Evolutionary conservation across 2,797 vertebrate genomes (phyloP).

Genomic region (Peromyscus melanophrys): DNA sequence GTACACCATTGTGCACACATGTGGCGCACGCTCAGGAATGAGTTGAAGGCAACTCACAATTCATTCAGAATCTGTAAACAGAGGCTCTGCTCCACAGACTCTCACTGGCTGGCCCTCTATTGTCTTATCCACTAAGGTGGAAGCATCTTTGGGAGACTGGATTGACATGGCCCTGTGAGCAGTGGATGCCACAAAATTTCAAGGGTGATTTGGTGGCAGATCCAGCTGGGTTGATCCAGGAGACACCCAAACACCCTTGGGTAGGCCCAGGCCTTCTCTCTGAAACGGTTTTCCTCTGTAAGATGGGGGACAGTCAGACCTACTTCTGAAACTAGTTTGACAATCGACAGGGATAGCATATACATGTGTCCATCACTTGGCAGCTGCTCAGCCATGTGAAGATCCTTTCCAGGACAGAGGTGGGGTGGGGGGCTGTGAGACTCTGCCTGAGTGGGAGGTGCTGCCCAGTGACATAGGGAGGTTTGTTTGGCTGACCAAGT

Average conservation of each 20-base stretch:
- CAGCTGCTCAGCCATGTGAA: not conserved
- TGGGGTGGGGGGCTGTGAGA: not conserved
- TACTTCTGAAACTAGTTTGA: not conserved
- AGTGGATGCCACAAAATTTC: not conserved
- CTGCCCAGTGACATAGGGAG: not conserved
- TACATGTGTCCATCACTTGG: not conserved
- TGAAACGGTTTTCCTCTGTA: not conserved
- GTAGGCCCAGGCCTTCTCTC: not conserved
- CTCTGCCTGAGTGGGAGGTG: not conserved
- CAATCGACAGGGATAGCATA: not conserved
- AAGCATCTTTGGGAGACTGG: not conserved
- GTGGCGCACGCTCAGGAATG: not conserved
- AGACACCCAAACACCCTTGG: not conserved
- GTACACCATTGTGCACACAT: not conserved
- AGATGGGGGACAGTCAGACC: not conserved
- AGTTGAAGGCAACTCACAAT: not conserved
- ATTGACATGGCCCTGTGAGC: not conserved
- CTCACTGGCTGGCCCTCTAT: not conserved
- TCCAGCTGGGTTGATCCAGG: not conserved
- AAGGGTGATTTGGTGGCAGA: not conserved
- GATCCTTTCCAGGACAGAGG: not conserved
- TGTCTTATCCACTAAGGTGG: no score
- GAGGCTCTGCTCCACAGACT: not conserved
- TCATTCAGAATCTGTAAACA: not conserved
- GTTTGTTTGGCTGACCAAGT: not conserved